These are phyloP conservation scores for Steinernema khuongi DNA, from an alignment of 1,140 invertebrate genomes.

Conservation along the genomic window DNA sequence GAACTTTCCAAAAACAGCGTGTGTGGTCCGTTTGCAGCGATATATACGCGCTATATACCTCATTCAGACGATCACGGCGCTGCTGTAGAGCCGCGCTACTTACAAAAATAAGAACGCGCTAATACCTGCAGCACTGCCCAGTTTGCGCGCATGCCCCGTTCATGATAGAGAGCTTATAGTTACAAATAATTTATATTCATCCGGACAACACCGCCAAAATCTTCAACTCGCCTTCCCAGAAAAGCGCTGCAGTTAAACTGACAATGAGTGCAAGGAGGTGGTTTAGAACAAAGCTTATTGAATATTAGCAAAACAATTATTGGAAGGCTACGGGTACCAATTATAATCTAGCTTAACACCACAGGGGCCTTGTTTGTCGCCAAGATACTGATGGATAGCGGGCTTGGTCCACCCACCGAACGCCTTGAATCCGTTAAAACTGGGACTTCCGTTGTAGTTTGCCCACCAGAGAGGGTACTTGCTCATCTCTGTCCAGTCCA, in stretches of 20 bases:
- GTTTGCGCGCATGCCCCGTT: not conserved
- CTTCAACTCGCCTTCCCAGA: no score
- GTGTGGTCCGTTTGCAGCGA: no score
- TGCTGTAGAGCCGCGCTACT: no score
- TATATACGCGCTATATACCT: no score
- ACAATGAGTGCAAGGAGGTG: no score
- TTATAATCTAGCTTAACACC: slow-evolving; percentile 20
- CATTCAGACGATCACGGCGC: not conserved
- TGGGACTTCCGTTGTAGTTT: slow-evolving; percentile 18
- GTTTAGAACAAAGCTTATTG: no score
- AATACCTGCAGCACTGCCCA: not conserved
- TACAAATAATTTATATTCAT: no score
- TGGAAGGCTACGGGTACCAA: not conserved
- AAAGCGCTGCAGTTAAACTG: no score
- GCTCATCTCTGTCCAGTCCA: slow-evolving; percentile 22
- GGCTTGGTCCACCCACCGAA: slow-evolving; percentile 22
- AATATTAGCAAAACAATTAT: no score
- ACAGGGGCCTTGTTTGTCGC: slow-evolving; percentile 14
- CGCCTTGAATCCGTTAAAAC: slow-evolving; percentile 10
- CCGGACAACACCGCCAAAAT: no score
- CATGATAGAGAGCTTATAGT: no score
- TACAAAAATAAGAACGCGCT: not conserved
- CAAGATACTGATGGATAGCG: slow-evolving; percentile 21
- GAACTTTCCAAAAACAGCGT: no score
- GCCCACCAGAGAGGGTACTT: slow-evolving; percentile 24